These are phyloP conservation scores for Hyles lineata DNA, from an alignment of 2,888 invertebrate species.

Conservation along the genomic window DNA sequence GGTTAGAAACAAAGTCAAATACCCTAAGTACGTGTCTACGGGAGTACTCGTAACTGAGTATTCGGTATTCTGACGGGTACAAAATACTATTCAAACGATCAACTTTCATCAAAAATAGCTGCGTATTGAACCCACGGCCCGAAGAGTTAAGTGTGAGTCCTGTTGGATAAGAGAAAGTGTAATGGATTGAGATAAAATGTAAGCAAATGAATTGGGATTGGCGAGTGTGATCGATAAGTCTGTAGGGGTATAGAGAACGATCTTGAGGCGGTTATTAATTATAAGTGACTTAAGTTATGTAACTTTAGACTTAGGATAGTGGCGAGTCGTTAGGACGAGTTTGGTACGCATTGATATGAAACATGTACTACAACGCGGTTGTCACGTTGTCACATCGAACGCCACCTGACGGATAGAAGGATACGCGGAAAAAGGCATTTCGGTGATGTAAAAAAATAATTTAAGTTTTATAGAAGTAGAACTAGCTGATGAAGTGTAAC, in stretches of 20 bases:
- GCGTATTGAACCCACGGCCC: neutral
- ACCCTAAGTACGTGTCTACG: neutral
- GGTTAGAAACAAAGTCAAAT: neutral
- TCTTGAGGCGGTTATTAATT: conserved; percentile 19
- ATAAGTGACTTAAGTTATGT: conserved; percentile 25
- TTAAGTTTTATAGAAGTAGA: conserved; percentile 73
- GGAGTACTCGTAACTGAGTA: neutral
- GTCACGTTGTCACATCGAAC: conserved; percentile 21
- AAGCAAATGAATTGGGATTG: neutral
- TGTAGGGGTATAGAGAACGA: neutral
- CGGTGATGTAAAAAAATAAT: conserved; percentile 68
- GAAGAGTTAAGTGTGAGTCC: neutral
- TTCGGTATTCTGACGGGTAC: neutral
- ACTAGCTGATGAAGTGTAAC: conserved; percentile 71
- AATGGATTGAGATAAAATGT: neutral
- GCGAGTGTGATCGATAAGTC: neutral
- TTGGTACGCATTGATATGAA: conserved; percentile 10
- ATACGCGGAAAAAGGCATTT: neutral
- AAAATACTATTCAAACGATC: neutral
- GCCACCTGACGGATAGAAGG: conserved; percentile 2
- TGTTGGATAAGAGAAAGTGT: neutral
- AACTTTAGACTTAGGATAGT: conserved; percentile 20
- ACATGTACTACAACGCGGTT: conserved; percentile 43
- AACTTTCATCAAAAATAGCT: neutral
- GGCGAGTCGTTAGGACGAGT: conserved; percentile 8